These are phyloP conservation scores for Drosophila nigrodunni DNA, from an alignment of 1,140 invertebrate genomes.

Conservation along the genomic window DNA sequence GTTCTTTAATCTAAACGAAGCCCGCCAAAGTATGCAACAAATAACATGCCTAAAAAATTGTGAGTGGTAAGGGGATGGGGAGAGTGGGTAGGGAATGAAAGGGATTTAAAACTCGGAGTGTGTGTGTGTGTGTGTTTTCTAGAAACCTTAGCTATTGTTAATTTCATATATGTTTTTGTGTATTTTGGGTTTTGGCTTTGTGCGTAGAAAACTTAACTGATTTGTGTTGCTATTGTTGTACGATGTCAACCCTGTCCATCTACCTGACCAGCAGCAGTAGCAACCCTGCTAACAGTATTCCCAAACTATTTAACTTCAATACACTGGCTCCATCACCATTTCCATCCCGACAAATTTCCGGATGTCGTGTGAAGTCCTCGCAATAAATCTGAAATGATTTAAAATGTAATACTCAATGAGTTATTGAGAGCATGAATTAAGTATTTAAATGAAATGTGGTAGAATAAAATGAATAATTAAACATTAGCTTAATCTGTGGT, in stretches of 20 bases:
- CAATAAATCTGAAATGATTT: slow-evolving; percentile 65
- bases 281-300: slow-evolving; percentile 29
- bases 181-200: slow-evolving; percentile 2
- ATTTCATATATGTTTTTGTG: slow-evolving; percentile 19
- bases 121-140: neutral
- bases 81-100: neutral
- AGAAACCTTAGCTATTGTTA: slow-evolving; percentile 51
- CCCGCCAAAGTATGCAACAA: slow-evolving; percentile 33
- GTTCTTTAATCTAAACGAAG: slow-evolving; percentile 17
- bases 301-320: slow-evolving; percentile 10
- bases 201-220: slow-evolving; percentile 59
- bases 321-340: slow-evolving; percentile 42
- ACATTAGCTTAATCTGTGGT: too few species aligned
- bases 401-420: neutral
- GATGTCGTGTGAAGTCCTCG: slow-evolving; percentile 74
- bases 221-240: neutral
- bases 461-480: too few species aligned
- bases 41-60: slow-evolving; percentile 28
- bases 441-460: too few species aligned
- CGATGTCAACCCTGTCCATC: slow-evolving; percentile 28
- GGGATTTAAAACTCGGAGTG: neutral
- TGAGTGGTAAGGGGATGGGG: neutral
- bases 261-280: slow-evolving; percentile 66
- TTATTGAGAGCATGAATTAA: too few species aligned
- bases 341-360: slow-evolving; percentile 62